Evolutionary conservation across 2,797 vertebrate genomes (phyloP).

Genomic region (Sebastes itinus): DNA sequence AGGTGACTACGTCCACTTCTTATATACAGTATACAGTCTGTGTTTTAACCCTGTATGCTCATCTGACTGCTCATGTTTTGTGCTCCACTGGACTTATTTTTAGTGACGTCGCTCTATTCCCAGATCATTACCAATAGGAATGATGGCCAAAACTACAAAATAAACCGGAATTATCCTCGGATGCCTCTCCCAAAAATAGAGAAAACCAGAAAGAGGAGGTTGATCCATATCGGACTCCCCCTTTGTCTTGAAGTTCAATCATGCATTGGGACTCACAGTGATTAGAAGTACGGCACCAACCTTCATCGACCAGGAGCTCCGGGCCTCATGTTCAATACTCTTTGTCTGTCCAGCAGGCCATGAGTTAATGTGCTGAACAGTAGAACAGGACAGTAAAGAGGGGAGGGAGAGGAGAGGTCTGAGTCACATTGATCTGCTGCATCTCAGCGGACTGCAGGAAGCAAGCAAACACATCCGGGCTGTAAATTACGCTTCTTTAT

Average conservation of each 20-base stretch:
- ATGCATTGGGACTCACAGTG: conserved; percentile 53
- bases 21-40: background rate
- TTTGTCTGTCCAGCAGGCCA: conserved; percentile 57
- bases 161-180: background rate
- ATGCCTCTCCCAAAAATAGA: background rate
- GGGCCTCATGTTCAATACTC: conserved; percentile 59
- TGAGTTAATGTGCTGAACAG: conserved; percentile 65
- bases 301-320: conserved; percentile 62
- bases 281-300: conserved; percentile 66
- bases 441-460: conserved; percentile 53
- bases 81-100: background rate
- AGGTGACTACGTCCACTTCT: background rate
- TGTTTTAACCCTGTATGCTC: background rate
- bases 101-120: background rate
- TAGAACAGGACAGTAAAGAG: conserved; percentile 26
- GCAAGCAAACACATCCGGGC: conserved; percentile 32
- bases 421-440: conserved; percentile 63
- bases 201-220: conserved; percentile 6
- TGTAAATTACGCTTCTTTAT: conserved; percentile 43
- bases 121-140: background rate
- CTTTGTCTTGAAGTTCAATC: conserved; percentile 61
- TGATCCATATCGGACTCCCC: conserved; percentile 47
- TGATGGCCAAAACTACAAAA: background rate
- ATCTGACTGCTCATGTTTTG: background rate
- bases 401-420: conserved; percentile 31